Evolutionary conservation across 2,888 invertebrate species (phyloP), one percentile per base, ranked within the genome.

Genomic region (Chalcosyrphus nemorum): DNA sequence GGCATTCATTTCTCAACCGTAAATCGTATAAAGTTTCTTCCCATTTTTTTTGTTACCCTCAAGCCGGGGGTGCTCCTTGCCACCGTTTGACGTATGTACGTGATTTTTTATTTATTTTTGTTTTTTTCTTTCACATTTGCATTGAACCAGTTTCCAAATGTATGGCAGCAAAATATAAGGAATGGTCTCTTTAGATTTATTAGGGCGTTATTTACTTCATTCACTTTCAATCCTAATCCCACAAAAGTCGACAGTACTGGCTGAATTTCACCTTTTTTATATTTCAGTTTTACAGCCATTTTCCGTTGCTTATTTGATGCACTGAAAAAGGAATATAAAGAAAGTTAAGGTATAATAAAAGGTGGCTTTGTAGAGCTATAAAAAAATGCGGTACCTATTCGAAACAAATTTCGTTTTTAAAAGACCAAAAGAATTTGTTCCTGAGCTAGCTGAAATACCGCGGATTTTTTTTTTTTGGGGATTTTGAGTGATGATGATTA

Each of bases 151-250:
- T 38, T 38, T 24, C 13, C 4, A 41, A 41, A 24, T 41, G 57
- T 24, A 13, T 11, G n/a, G n/a, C n/a, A n/a, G n/a, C n/a, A 38
- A 41, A 24, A 24, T 4, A 24, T 2, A 24, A 19, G 17, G 1
- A 24, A 57, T 38, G 38, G 6, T 41, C 41, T 24, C 21, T 38
- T 24, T 9, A 41, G 21, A 57, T 57, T 57, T 57, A 38, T 57
- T 57, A 24, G 41, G 41, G 38, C 57, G 57, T 57, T 57, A 57
- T 21, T 35, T 56, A 35, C 35, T 57, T 57, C 15, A 41, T 57
- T 57, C 15, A n/a, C 38, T 41, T 57, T n/a, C 41, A 57, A 41
- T 57, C 41, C 57, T 41, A 57, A 57, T 38, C 41, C 57, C 11
- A 9, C 57, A n/a, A 41, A 57, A 13, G 57, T 13, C 57, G 7